Conservation (phyloP, 2,888 invertebrate species). For the Hirudinaria manillensis region DNA sequence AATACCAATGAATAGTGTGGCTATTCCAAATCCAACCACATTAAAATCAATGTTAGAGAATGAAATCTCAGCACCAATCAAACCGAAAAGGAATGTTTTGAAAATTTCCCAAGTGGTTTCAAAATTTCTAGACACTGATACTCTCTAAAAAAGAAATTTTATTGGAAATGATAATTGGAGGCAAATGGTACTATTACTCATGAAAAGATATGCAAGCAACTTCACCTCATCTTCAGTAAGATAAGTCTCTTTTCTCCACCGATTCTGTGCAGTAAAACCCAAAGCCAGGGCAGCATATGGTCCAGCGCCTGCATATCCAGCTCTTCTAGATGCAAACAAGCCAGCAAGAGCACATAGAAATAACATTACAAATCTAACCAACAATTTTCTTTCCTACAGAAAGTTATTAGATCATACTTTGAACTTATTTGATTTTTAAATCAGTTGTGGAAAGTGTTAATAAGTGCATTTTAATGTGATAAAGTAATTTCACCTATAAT, state of each 20-base stretch:
- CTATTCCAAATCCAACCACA: slow-evolving; percentile 57
- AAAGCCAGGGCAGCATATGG: slow-evolving; percentile 62
- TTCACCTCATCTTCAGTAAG: neutral
- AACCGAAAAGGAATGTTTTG: slow-evolving; percentile 84
- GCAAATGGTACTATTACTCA: neutral
- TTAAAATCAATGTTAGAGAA: slow-evolving; percentile 55
- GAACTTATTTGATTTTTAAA: neutral
- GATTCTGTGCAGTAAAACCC: slow-evolving; percentile 53
- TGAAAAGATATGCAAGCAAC: neutral
- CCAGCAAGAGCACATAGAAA: slow-evolving; percentile 75
- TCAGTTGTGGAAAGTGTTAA: neutral
- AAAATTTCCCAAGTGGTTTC: slow-evolving; percentile 92
- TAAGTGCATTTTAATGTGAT: neutral
- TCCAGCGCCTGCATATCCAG: slow-evolving; percentile 65
- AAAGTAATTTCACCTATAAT: neutral
- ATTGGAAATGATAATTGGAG: neutral
- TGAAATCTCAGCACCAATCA: slow-evolving; percentile 84
- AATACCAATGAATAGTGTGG: slow-evolving; percentile 64
- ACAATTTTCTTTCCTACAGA: slow-evolving; percentile 32
- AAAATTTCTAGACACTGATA: slow-evolving; percentile 70
- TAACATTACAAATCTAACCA: slow-evolving; percentile 66
- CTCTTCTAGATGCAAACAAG: slow-evolving; percentile 76
- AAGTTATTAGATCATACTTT: neutral
- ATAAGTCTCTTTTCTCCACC: slow-evolving; percentile 50
- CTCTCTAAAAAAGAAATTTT: slow-evolving; percentile 37